Evolutionary conservation across 2,888 invertebrate genomes (phyloP).

Genomic region (Clostera curtula): DNA sequence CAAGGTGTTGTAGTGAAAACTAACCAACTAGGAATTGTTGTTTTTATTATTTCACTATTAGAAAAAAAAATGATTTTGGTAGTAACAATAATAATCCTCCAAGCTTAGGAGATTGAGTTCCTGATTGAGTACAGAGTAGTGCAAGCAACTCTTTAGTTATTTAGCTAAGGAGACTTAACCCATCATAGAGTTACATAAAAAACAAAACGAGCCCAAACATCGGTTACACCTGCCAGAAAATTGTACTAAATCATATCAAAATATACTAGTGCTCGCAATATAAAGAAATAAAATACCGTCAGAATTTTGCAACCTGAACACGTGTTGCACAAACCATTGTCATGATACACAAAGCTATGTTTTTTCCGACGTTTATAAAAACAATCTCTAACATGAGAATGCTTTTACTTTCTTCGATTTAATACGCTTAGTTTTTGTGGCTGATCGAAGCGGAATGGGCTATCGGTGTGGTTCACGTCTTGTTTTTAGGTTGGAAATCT

Average conservation of each 20-base stretch:
- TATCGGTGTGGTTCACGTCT: conserved; percentile 17
- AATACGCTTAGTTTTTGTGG: conserved; percentile 36
- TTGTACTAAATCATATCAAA: conserved; percentile 15
- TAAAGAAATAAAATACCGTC: conserved; percentile 17
- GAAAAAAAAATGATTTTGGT: no score
- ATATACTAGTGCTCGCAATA: conserved; percentile 12
- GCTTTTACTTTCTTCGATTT: conserved; percentile 62
- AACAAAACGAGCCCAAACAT: no score
- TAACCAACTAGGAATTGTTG: no score
- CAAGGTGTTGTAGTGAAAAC: no score
- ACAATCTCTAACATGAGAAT: conserved; percentile 43
- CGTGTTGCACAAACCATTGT: conserved; percentile 52
- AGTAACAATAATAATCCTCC: no score
- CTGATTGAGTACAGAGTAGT: no score
- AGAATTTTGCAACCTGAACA: conserved; percentile 32
- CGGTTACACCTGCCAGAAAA: no score
- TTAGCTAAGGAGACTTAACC: no score
- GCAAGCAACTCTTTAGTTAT: no score
- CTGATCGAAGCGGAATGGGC: conserved; percentile 9
- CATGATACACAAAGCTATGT: conserved; percentile 34
- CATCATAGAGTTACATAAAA: no score
- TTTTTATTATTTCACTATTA: no score
- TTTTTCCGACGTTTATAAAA: conserved; percentile 34
- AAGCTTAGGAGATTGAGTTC: no score
- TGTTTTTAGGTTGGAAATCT: not conserved